Evolutionary conservation across 2,888 invertebrate species (phyloP).

Genomic region (Ophion slaviceki): DNA sequence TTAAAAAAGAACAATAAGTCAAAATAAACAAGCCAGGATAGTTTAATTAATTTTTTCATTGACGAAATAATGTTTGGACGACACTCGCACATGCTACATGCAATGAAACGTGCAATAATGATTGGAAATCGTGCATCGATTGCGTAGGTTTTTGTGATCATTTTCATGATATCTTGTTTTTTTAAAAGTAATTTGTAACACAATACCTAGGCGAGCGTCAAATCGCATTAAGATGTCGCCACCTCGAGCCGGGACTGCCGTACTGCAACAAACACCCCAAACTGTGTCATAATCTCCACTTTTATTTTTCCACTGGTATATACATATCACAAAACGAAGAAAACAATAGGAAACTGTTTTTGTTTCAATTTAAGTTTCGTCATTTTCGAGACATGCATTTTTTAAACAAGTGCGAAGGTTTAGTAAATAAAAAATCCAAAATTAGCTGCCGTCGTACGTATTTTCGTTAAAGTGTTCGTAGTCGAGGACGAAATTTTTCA

Average conservation of each 20-base stretch:
- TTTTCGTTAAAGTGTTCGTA: constrained; percentile 53
- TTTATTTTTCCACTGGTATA: constrained; percentile 22
- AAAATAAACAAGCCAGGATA: too few species aligned
- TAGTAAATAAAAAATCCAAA: constrained; percentile 27
- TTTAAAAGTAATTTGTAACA: constrained; percentile 66
- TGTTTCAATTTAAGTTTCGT: constrained; percentile 19
- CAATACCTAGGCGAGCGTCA: constrained; percentile 82
- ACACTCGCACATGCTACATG: constrained; percentile 17
- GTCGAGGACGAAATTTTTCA: background rate
- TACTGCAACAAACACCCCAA: constrained; percentile 89
- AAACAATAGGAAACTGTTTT: constrained; percentile 17
- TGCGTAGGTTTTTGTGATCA: constrained; percentile 11
- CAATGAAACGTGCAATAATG: constrained; percentile 36
- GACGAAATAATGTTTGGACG: background rate
- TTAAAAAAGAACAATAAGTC: too few species aligned
- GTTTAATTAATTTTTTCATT: background rate
- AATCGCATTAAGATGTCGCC: constrained; percentile 90
- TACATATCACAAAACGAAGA: constrained; percentile 23
- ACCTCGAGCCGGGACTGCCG: constrained; percentile 96
- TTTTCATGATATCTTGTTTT: constrained; percentile 16
- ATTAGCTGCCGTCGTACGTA: background rate
- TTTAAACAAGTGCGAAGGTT: constrained; percentile 66
- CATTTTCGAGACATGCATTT: constrained; percentile 52
- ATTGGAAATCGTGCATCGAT: constrained; percentile 33
- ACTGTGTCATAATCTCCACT: constrained; percentile 77